Base-by-base conservation (phyloP, 2,797 vertebrate species). In the Tangara arthus region DNA sequence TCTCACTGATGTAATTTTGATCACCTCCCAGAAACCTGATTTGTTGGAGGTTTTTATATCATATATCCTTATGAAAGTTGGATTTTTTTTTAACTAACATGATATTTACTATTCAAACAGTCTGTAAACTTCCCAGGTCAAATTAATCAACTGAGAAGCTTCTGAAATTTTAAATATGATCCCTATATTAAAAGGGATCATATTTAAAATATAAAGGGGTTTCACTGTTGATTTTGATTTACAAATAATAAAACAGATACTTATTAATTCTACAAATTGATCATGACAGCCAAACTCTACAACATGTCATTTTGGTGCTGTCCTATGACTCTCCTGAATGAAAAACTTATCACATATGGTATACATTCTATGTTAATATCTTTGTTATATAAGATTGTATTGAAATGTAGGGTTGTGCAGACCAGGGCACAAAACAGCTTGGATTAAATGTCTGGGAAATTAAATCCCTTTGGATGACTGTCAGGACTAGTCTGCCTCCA, bases 211-310 rank as follows among this genome's bases (percentile, higher is more conserved):
- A 95, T 85, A 92, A 93, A 91, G 35, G 87, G 49, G 53, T 84
- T 96, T 95, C 71, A 70, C 66, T 52, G 87, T 52, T 75, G 56
- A 86, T 88, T 94, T 82, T 89, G 35, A 91, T 86, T 89, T 96
- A 82, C 76, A 86, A 87, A 80, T 82, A 92, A 82, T 87, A 88
- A 91, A 89, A 64, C 41, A 89, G 89, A 64, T 56, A 86, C 15
- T 82, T 89, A 80, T 63, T 92, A 52, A 80, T 80, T 77, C 52
- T 65, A 80, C 91, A 94, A 68, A 93, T 92, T 66, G 49, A 73
- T 93, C 34, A 11, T 85, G 87, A 87, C 86, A 94, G 78, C 24
- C 83, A 60, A 80, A 90, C 41, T 82, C 63, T 53, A 59, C 42
- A 89, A 76, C 34, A 71, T 39, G 71, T 63, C 42, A 80, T 87